phyloP scores from a whole-genome alignment of 2,113 vertebrate genomes.

The Dendropsophus ebraccatus region DNA sequence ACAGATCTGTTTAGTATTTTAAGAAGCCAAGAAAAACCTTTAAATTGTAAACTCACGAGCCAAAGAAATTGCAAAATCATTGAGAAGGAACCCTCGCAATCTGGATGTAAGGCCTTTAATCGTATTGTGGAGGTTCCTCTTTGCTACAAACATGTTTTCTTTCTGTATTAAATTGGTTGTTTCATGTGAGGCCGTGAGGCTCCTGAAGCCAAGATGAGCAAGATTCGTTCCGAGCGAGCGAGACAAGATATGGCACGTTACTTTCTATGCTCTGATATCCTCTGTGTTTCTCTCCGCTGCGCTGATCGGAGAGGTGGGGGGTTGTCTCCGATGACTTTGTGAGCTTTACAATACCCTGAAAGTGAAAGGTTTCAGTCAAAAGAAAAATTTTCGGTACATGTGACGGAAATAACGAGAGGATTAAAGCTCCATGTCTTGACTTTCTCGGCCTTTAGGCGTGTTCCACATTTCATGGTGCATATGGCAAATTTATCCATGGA shows the following conservation, averaged over 20 bases:
- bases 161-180: conserved; percentile 35
- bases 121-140: not conserved
- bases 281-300: not conserved
- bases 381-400: not conserved
- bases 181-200: conserved; percentile 16
- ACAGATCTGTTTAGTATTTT: not conserved
- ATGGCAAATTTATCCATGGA: too few relatives aligned
- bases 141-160: conserved; percentile 17
- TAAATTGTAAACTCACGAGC: not conserved
- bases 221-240: conserved; percentile 38
- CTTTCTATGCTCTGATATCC: conserved; percentile 31
- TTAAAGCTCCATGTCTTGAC: not conserved
- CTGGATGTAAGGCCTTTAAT: not conserved
- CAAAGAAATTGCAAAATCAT: not conserved
- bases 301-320: not conserved
- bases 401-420: not conserved
- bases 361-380: not conserved
- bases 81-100: not conserved
- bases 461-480: too few relatives aligned
- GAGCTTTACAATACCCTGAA: not conserved
- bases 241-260: conserved; percentile 38
- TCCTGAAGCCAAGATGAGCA: conserved; percentile 30
- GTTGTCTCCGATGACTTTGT: not conserved
- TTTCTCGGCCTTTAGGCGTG: not conserved
- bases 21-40: not conserved